Evolutionary conservation across 2,797 vertebrate genomes (phyloP).

Genomic region (Sebastolobus altivelis): DNA sequence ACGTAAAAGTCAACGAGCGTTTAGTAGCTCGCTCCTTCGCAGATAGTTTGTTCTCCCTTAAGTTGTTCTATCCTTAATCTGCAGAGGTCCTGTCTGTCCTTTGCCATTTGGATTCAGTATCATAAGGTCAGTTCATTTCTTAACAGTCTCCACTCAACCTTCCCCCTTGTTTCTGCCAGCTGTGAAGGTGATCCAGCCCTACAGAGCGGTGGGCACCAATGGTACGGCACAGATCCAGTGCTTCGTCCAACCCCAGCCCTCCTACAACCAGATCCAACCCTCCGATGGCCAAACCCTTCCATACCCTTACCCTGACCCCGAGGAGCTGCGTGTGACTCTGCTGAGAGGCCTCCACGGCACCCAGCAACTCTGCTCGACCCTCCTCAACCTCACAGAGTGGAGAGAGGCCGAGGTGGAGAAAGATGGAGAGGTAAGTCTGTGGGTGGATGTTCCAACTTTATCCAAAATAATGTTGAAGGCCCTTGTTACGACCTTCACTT

Average conservation of each 20-base stretch:
- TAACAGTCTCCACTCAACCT: not conserved
- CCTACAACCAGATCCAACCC: not conserved
- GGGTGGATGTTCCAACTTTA: not conserved
- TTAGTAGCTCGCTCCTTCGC: not conserved
- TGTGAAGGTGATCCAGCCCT: constrained; percentile 60
- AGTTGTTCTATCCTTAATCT: not conserved
- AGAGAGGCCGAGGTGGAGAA: fast-evolving
- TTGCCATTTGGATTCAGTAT: not conserved
- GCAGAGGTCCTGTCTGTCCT: not conserved
- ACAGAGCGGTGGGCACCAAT: constrained; percentile 40
- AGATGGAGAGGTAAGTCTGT: constrained; percentile 17
- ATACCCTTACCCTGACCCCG: not conserved
- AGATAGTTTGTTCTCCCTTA: not conserved
- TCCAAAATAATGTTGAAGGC: not conserved
- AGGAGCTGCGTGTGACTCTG: constrained; percentile 51
- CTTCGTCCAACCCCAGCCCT: not conserved
- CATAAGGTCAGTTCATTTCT: not conserved
- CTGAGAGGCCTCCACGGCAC: constrained; percentile 52
- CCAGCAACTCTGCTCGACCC: constrained; percentile 46
- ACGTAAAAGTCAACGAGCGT: not conserved
- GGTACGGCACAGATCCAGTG: constrained; percentile 51
- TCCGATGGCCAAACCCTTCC: fast-evolving
- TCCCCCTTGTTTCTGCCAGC: constrained; percentile 23
- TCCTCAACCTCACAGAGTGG: not conserved
- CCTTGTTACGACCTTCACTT: too few species aligned